Evolutionary conservation across 2,888 invertebrate species (phyloP).

Genomic region (Mythimna vitellina): DNA sequence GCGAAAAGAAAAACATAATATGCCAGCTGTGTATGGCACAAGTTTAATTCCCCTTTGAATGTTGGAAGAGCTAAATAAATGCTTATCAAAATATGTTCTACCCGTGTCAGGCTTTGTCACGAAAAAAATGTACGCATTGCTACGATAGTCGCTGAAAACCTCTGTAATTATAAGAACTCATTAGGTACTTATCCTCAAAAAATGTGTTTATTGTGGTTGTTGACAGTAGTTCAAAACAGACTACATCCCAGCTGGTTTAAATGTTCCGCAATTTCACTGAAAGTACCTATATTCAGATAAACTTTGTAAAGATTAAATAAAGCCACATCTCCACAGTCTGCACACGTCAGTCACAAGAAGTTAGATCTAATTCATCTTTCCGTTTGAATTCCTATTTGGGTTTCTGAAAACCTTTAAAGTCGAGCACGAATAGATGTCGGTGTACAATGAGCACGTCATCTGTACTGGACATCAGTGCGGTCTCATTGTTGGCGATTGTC

Average conservation of each 20-base stretch:
- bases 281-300: neutral
- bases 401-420: constrained; percentile 68
- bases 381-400: constrained; percentile 54
- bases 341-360: constrained; percentile 5
- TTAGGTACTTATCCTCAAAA: neutral
- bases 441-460: constrained; percentile 74
- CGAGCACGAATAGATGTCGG: constrained; percentile 67
- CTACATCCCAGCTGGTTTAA: neutral
- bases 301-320: neutral
- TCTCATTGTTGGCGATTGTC: constrained; percentile 78
- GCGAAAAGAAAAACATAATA: too few species aligned
- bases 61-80: neutral
- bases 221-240: neutral
- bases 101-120: neutral
- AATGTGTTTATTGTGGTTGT: neutral
- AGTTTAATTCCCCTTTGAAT: neutral
- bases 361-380: constrained; percentile 16
- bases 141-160: neutral
- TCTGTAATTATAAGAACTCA: neutral
- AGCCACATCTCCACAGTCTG: neutral
- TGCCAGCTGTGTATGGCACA: too few species aligned
- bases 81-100: neutral
- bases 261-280: neutral
- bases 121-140: neutral
- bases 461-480: constrained; percentile 77